phyloP scores from a whole-genome alignment of 2,797 vertebrate species.

The Coendou prehensilis region DNA sequence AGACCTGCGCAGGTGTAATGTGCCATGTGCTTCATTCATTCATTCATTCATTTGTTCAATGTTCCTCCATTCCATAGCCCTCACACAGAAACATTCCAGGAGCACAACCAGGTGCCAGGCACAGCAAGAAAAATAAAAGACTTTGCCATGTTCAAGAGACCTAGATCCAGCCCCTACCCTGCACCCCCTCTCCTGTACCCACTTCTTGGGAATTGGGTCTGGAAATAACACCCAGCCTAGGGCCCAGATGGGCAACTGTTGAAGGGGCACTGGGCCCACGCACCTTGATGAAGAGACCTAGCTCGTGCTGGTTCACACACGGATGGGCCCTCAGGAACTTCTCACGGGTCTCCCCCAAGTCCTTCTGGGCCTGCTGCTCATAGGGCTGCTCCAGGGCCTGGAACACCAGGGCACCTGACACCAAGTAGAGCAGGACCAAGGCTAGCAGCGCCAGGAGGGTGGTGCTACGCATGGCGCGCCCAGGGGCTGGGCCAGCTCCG shows the following conservation, averaged over 20 bases:
- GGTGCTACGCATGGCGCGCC: conserved; percentile 91
- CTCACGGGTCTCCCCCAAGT: conserved; percentile 85
- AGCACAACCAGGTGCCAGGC: neutral
- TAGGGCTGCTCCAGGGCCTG: conserved; percentile 91
- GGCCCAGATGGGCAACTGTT: neutral
- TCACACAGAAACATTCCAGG: neutral
- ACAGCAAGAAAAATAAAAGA: neutral
- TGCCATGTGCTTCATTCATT: neutral
- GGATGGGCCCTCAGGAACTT: conserved; percentile 91
- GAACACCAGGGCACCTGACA: conserved; percentile 94
- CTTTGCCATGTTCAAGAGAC: neutral
- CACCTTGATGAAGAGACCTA: conserved; percentile 92
- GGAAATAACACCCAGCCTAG: neutral
- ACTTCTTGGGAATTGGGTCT: neutral
- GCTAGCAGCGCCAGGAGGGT: conserved; percentile 93
- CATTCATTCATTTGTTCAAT: neutral
- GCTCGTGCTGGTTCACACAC: conserved; percentile 89
- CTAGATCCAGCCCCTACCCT: neutral
- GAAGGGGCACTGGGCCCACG: neutral
- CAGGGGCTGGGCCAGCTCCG: conserved; percentile 31
- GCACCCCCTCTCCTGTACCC: neutral
- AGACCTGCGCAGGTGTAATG: neutral
- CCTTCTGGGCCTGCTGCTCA: conserved; percentile 88
- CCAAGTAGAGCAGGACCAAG: conserved; percentile 94
- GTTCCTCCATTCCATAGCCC: neutral